Conservation (phyloP, 2,113 vertebrate species). For the Rutilus rutilus region DNA sequence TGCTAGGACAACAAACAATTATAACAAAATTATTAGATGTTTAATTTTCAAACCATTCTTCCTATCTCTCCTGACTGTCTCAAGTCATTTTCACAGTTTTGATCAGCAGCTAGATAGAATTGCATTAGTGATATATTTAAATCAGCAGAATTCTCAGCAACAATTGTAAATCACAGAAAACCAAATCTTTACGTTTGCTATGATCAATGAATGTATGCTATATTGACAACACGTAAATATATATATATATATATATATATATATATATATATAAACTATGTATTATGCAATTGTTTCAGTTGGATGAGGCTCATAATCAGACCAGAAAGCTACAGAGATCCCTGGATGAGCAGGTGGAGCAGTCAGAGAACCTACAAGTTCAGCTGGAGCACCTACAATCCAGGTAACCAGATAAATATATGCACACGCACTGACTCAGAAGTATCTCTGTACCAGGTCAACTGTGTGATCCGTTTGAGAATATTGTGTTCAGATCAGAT, state of each 20-base stretch:
- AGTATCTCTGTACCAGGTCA: background rate
- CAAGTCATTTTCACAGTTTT: background rate
- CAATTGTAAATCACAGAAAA: background rate
- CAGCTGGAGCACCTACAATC: conserved; percentile 91
- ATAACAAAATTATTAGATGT: background rate
- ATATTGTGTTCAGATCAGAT: conserved; percentile 6
- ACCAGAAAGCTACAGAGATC: conserved; percentile 88
- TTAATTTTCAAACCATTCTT: background rate
- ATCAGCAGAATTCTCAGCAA: background rate
- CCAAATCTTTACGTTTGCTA: background rate
- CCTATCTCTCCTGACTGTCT: background rate
- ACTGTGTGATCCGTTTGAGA: background rate
- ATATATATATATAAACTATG: background rate
- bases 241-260: background rate
- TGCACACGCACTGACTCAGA: conserved; percentile 24
- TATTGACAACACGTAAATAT: background rate
- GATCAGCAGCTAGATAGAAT: background rate
- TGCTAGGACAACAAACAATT: background rate
- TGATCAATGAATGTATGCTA: background rate
- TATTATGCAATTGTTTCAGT: conserved; percentile 60
- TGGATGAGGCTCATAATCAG: conserved; percentile 88
- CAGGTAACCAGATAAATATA: conserved; percentile 72
- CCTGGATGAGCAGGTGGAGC: conserved; percentile 90
- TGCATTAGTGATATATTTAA: background rate
- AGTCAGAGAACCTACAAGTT: conserved; percentile 88